phyloP scores from a whole-genome alignment of 2,113 vertebrate species.

The Isichthys henryi region DNA sequence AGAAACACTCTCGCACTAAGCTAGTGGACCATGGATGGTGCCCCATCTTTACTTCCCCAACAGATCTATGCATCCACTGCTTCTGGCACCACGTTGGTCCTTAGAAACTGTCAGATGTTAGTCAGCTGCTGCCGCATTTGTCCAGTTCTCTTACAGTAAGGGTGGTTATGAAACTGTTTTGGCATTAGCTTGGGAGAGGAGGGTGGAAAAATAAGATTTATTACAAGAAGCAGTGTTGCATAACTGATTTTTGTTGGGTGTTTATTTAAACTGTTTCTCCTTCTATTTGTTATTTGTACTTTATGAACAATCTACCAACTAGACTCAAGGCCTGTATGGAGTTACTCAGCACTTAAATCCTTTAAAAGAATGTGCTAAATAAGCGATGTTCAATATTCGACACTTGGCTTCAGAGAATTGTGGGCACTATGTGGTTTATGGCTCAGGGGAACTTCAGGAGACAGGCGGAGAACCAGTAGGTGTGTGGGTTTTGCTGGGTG shows the following conservation, averaged over 20 bases:
- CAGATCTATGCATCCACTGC: background rate
- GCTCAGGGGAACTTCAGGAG: background rate
- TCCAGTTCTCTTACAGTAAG: background rate
- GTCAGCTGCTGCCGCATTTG: background rate
- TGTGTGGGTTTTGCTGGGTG: background rate
- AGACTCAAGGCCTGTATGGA: background rate
- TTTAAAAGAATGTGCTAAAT: background rate
- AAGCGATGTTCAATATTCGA: background rate
- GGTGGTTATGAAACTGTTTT: background rate
- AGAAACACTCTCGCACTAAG: background rate
- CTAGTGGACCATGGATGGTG: background rate
- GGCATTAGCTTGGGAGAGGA: background rate
- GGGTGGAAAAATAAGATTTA: background rate
- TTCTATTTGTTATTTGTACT: background rate
- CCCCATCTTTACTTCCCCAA: background rate
- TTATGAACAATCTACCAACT: background rate
- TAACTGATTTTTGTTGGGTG: background rate
- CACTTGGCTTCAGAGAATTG: background rate
- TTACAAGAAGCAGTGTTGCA: background rate
- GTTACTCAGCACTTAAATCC: background rate
- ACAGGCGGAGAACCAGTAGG: background rate
- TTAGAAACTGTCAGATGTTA: background rate
- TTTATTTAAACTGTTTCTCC: background rate
- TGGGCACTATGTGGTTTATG: background rate
- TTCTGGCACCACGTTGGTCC: background rate